Conservation (phyloP, 37 sponge, comb jelly and placozoan genomes). For the Haliclona indistincta region DNA sequence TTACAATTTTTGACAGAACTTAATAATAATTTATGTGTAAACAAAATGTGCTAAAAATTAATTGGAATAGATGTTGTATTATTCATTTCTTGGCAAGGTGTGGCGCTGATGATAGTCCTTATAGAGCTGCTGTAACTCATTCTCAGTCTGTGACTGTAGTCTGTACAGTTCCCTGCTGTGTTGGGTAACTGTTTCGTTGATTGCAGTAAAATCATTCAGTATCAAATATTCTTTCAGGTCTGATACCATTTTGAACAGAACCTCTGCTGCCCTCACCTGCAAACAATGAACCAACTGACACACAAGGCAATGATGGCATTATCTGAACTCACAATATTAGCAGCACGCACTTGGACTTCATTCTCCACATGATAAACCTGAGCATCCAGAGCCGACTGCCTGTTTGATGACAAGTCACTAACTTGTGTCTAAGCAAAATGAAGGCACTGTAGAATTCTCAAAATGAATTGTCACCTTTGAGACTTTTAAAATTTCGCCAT, state of each 20-base stretch:
- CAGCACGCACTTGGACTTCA: constrained; percentile 83
- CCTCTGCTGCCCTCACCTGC: constrained; percentile 85
- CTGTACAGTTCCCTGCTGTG: constrained; percentile 39
- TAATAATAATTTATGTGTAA: no score
- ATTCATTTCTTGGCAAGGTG: background rate
- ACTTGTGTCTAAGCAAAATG: no score
- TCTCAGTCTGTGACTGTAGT: constrained; percentile 7
- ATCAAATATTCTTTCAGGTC: constrained; percentile 89
- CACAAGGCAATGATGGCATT: no score
- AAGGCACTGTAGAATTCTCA: background rate
- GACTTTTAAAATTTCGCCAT: constrained; percentile 72
- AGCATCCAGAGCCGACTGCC: constrained; percentile 33
- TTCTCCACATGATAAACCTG: constrained; percentile 62
- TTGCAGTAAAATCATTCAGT: constrained; percentile 87
- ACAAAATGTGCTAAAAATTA: no score
- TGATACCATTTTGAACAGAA: constrained; percentile 73
- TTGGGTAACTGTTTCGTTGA: constrained; percentile 70
- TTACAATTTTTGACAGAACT: no score
- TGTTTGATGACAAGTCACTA: no score
- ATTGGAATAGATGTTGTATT: background rate
- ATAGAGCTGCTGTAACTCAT: constrained; percentile 24
- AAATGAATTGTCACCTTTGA: constrained; percentile 43
- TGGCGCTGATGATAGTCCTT: background rate
- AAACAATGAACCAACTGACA: background rate
- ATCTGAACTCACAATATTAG: constrained; percentile 89